phyloP scores from a whole-genome alignment of 2,797 vertebrate species.

The Muscicapa comitata region DNA sequence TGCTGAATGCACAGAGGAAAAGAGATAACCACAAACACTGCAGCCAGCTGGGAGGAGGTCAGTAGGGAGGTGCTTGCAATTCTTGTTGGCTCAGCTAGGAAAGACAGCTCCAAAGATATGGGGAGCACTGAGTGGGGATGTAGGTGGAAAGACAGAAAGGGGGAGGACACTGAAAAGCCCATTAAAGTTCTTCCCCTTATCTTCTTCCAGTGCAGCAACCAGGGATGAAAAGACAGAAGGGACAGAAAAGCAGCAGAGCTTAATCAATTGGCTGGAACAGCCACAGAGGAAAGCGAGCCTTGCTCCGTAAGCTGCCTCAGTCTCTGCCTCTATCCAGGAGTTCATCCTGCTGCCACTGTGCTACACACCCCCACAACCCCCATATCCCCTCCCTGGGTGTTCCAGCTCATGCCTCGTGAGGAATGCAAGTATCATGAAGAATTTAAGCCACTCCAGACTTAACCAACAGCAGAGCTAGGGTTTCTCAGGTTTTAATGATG shows the following conservation, averaged over 20 bases:
- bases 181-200: neutral
- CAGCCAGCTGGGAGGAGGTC: neutral
- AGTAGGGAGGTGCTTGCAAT: neutral
- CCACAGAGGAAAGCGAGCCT: neutral
- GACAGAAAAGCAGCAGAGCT: neutral
- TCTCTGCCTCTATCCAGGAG: neutral
- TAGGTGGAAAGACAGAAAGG: neutral
- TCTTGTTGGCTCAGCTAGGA: neutral
- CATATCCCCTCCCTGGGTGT: rapidly evolving
- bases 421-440: neutral
- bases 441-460: neutral
- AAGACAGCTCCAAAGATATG: neutral
- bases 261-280: neutral
- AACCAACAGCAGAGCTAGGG: neutral
- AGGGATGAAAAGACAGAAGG: neutral
- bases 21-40: neutral
- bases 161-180: neutral
- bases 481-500: neutral
- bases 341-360: rapidly evolving
- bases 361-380: neutral
- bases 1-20: neutral
- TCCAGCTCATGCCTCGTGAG: neutral
- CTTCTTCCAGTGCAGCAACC: neutral
- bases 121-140: neutral
- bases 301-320: rapidly evolving